A percentile compares a stretch with the other conserved stretches of the same genome.
These are phyloP conservation scores for Sebastolobus alascanus DNA, from an alignment of 2,797 vertebrate species.

Conservation along the genomic window DNA sequence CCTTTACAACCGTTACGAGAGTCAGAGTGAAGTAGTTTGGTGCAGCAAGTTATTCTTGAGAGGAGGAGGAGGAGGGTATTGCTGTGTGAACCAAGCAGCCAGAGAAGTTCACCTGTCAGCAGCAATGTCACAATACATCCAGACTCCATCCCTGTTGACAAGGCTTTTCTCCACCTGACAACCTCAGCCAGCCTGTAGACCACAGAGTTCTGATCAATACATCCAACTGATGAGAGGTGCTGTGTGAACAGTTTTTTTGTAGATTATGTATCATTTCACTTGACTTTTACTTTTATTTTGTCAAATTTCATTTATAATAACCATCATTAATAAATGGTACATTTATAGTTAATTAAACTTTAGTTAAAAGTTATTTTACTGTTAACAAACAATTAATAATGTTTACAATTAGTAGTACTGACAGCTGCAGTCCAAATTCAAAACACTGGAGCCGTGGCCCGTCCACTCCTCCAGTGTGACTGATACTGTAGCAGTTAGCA, in stretches of 20 bases:
- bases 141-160: constrained; percentile 29
- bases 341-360: neutral
- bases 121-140: constrained; percentile 25
- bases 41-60: constrained; percentile 10
- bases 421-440: neutral
- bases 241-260: neutral
- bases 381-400: neutral
- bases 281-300: constrained; percentile 1
- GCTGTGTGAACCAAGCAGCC: constrained; percentile 26
- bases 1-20: constrained; percentile 15
- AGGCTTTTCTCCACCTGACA: constrained; percentile 11
- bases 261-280: neutral
- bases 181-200: neutral
- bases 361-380: neutral
- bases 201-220: constrained; percentile 15
- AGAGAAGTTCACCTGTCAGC: constrained; percentile 50
- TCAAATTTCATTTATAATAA: neutral
- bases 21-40: constrained; percentile 20
- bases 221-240: neutral
- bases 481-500: too few relatives aligned
- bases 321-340: neutral
- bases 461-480: too few relatives aligned
- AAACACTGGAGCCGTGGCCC: neutral
- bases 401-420: neutral
- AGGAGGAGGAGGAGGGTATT: neutral